Conservation (phyloP, 2,113 vertebrate genomes). For the Cichladusa arquata region DNA sequence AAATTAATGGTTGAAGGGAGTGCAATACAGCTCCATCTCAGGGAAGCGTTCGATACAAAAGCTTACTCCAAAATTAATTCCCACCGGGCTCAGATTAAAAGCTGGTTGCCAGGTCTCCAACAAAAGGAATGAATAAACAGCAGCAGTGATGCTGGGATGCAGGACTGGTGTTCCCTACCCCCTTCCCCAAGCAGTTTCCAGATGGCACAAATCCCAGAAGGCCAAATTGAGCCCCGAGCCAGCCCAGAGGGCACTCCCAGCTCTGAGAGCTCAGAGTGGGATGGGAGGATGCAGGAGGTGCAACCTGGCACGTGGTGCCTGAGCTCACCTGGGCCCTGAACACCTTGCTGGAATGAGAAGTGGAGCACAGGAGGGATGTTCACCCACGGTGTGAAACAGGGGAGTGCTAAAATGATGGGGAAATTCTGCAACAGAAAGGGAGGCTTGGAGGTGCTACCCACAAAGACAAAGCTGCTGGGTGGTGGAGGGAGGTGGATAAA, state of each 20-base stretch:
- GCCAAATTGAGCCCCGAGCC: neutral
- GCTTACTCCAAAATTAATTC: slow-evolving; percentile 32
- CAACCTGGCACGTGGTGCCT: neutral
- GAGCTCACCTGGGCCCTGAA: neutral
- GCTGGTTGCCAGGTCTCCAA: slow-evolving; percentile 23
- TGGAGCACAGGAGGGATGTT: neutral
- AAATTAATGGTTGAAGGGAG: slow-evolving; percentile 26
- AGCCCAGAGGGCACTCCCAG: neutral
- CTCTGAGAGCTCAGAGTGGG: neutral
- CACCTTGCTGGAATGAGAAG: neutral
- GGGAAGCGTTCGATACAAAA: neutral
- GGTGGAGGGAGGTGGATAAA: neutral
- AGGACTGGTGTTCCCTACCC: neutral
- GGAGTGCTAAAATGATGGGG: neutral
- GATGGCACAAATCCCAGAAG: neutral
- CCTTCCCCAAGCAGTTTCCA: neutral
- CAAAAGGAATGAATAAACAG: slow-evolving; percentile 8
- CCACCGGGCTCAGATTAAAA: neutral
- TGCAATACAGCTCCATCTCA: neutral
- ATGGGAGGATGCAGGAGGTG: neutral
- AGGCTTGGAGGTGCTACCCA: neutral
- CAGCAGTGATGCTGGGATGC: neutral
- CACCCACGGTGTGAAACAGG: neutral
- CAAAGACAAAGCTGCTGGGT: neutral
- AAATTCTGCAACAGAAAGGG: neutral